Base-by-base conservation (phyloP, 2,113 vertebrate genomes). In the Aegithalos caudatus region DNA sequence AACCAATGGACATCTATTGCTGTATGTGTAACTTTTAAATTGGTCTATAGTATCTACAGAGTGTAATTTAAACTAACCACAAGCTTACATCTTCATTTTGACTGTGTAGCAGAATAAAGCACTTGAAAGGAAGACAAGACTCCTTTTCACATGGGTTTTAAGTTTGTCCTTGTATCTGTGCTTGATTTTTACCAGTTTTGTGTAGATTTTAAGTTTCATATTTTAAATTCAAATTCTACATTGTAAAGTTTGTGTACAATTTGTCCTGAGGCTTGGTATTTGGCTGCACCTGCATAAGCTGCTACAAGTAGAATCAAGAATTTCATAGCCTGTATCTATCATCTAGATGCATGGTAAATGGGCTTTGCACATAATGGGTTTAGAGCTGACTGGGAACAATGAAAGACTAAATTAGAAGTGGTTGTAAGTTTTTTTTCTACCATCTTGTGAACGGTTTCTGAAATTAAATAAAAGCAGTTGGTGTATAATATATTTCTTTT, bases 21-120 rank as follows among this genome's bases (percentile, higher is more conserved):
- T 97, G 97, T 98, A 97, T 98, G 98, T 99, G 98, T 99, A 99
- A 99, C 98, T 98, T 98, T 98, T 98, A 97, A 98, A 98, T 98
- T 98, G 98, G 97, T 98, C 97, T 98, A 98, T 98, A 98, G 98
- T 99, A 98, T 99, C 98, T 98, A 98, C 99, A 98, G 97, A 98
- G 98, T 99, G 98, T 98, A 98, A 99, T 99, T 99, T 99, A 99
- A 99, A 98, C 98, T 98, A 99, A 99, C 98, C 97, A 97, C 97
- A 97, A 97, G 98, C 98, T 98, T 98, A 97, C 98, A 97, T 98
- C 97, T 98, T 97, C 97, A 96, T 98, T 97, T 98, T 86, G 96
- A 98, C 96, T 96, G 97, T 97, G 94, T 98, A 98, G 97, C 97
- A 98, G 97, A 98, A 97, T 98, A 98, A 98, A 98, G 98, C 98